These are phyloP conservation scores for Polyommatus iphigenia DNA, from an alignment of 2,888 invertebrate genomes.

Conservation along the genomic window DNA sequence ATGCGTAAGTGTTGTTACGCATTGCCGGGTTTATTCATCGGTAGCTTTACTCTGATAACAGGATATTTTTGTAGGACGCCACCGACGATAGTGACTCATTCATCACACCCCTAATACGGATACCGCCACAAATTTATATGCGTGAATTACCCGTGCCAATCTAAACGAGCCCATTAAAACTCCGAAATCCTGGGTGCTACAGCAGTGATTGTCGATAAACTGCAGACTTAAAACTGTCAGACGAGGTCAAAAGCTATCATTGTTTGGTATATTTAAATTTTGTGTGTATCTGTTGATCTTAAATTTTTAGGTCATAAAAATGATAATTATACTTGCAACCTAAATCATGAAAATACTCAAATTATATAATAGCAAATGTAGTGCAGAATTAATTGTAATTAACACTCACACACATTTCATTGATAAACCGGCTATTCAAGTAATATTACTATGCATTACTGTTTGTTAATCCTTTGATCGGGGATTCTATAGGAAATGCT, in stretches of 20 bases:
- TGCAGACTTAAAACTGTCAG: background rate
- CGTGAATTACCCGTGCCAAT: constrained; percentile 47
- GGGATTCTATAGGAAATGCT: no score
- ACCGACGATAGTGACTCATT: constrained; percentile 45
- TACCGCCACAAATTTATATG: constrained; percentile 46
- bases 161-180: constrained; percentile 9
- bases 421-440: background rate
- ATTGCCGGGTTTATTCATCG: constrained; percentile 22
- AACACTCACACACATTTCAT: background rate
- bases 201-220: background rate
- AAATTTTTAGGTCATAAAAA: background rate
- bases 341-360: background rate
- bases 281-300: background rate
- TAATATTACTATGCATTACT: background rate
- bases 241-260: background rate
- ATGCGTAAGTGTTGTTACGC: constrained; percentile 27
- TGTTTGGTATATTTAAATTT: background rate
- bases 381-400: background rate
- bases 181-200: background rate
- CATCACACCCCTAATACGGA: constrained; percentile 59
- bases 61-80: constrained; percentile 30
- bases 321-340: background rate
- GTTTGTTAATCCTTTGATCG: no score
- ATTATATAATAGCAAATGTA: background rate
- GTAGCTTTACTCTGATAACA: constrained; percentile 5